Evolutionary conservation across 2,113 vertebrate genomes (phyloP).

Genomic region (Ailuropoda melanoleuca): DNA sequence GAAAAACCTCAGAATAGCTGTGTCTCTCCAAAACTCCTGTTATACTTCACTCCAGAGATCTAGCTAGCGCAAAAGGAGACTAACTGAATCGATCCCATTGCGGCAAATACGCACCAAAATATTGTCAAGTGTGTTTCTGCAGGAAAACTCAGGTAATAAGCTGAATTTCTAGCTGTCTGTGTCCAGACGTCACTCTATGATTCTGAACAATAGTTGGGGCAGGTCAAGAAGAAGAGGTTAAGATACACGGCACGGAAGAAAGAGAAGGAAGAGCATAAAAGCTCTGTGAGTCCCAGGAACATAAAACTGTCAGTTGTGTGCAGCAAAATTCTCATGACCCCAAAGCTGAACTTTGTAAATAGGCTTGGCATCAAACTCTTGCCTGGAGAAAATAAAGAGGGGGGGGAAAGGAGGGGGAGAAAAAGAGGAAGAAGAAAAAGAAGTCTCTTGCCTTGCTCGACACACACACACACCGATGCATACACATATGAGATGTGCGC

Average conservation of each 20-base stretch:
- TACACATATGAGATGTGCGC: not conserved
- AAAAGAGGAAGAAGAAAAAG: not conserved
- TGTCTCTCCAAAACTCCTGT: not conserved
- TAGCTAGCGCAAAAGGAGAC: not conserved
- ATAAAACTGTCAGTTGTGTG: conserved; percentile 36
- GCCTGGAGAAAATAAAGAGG: conserved; percentile 74
- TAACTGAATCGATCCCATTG: not conserved
- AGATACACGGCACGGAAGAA: not conserved
- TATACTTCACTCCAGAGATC: not conserved
- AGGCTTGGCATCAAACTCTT: conserved; percentile 78
- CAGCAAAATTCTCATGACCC: conserved; percentile 82
- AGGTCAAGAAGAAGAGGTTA: not conserved
- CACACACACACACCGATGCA: conserved; percentile 37
- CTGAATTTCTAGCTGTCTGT: not conserved
- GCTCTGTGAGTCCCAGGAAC: conserved; percentile 46
- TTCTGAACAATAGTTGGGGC: not conserved
- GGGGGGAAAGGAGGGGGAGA: not conserved
- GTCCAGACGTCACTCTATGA: not conserved
- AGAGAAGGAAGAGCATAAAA: conserved; percentile 48
- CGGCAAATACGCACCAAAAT: not conserved
- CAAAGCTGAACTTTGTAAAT: conserved; percentile 83
- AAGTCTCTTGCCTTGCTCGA: not conserved
- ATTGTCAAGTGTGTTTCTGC: not conserved
- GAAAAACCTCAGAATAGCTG: not conserved
- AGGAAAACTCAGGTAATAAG: not conserved